These are phyloP conservation scores for Julus scandinavius DNA, from an alignment of 2,888 invertebrate species.

Conservation along the genomic window DNA sequence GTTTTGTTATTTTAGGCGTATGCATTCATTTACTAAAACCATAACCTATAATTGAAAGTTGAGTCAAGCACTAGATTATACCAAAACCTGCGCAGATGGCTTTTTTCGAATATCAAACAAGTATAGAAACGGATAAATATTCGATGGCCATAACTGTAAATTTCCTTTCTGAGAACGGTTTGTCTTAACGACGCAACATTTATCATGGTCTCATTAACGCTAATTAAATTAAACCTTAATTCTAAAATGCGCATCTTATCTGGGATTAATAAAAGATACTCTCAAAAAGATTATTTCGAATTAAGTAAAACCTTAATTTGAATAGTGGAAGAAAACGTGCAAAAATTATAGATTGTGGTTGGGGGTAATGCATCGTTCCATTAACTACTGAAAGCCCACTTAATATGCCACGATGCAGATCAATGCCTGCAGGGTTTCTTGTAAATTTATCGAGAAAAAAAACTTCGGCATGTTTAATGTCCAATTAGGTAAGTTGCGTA, in stretches of 20 bases:
- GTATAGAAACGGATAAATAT: no score
- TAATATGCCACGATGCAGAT: constrained; percentile 27
- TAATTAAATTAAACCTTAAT: constrained; percentile 40
- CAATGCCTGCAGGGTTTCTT: background rate
- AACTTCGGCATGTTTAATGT: constrained; percentile 1
- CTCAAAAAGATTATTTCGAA: background rate
- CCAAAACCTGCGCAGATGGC: no score
- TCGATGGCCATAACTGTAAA: no score
- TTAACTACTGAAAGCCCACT: constrained; percentile 16
- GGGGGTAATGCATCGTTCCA: background rate
- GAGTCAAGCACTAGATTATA: no score
- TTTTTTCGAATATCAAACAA: no score
- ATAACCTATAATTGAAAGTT: no score
- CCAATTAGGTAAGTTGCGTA: constrained; percentile 8
- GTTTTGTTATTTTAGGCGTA: no score
- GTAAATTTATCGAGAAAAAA: background rate
- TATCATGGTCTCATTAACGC: background rate
- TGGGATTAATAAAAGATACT: background rate
- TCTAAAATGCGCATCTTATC: background rate
- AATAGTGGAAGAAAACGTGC: background rate
- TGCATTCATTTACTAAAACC: no score
- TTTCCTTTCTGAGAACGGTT: no score
- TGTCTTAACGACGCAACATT: background rate
- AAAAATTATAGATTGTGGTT: background rate
- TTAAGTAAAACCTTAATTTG: background rate